phyloP scores from a whole-genome alignment of 2,888 invertebrate species.

The Psylliodes chrysocephalus region DNA sequence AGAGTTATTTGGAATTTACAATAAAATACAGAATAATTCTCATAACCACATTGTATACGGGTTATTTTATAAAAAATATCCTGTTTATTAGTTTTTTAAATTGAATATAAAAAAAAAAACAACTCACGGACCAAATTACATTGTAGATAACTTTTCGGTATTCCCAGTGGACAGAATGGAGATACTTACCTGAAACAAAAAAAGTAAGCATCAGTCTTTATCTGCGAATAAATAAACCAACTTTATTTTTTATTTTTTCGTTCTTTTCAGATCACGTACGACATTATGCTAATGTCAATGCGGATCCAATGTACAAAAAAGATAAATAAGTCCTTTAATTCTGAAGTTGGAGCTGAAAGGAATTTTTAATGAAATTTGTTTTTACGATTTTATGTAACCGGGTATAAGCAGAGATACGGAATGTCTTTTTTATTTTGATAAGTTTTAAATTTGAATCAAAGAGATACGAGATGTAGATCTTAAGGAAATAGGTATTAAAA shows the following conservation, averaged over 20 bases:
- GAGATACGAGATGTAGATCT: not conserved
- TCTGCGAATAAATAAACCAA: not conserved
- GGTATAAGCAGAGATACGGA: too few relatives aligned
- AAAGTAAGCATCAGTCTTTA: not conserved
- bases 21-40: too few relatives aligned
- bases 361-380: not conserved
- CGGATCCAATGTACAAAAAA: not conserved
- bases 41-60: too few relatives aligned
- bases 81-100: too few relatives aligned
- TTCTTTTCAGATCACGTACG: not conserved
- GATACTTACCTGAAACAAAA: not conserved
- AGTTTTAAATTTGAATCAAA: not conserved
- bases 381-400: not conserved
- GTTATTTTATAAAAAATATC: too few relatives aligned
- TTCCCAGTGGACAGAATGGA: not conserved
- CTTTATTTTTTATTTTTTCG: not conserved
- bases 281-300: not conserved
- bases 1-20: too few relatives aligned
- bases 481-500: not conserved
- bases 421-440: too few relatives aligned
- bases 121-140: too few relatives aligned
- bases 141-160: too few relatives aligned
- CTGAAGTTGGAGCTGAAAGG: not conserved
- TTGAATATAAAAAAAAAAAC: too few relatives aligned
- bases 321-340: not conserved